Evolutionary conservation across 2,888 invertebrate species (phyloP).

Genomic region (Laspeyria flexula): DNA sequence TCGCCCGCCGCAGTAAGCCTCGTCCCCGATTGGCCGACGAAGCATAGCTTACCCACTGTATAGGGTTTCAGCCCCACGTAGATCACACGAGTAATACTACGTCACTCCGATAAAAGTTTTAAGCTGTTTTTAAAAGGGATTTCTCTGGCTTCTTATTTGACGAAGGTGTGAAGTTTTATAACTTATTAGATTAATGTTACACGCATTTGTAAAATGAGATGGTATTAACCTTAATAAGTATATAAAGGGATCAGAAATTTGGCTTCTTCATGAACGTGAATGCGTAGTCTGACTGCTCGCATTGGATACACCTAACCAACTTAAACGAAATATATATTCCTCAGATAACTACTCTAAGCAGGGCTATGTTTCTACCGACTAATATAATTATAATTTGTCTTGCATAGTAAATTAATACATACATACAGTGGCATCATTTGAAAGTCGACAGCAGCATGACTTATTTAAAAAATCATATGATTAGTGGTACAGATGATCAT

Average conservation of each 20-base stretch:
- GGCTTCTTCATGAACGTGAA: neutral
- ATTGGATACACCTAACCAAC: too few relatives aligned
- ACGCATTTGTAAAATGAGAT: conserved; percentile 1
- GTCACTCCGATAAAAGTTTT: conserved; percentile 41
- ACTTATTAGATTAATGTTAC: conserved; percentile 16
- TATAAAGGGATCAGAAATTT: neutral
- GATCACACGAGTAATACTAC: conserved; percentile 54
- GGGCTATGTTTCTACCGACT: too few relatives aligned
- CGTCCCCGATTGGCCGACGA: conserved; percentile 60
- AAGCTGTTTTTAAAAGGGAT: conserved; percentile 46
- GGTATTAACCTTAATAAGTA: conserved; percentile 2
- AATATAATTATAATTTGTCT: too few relatives aligned
- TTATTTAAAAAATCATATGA: too few relatives aligned
- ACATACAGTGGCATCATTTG: too few relatives aligned
- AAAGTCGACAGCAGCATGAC: too few relatives aligned
- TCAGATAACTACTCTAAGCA: too few relatives aligned
- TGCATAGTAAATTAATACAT: too few relatives aligned
- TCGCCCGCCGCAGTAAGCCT: conserved; percentile 58
- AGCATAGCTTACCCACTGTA: conserved; percentile 55
- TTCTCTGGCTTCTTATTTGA: conserved; percentile 39
- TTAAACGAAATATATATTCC: too few relatives aligned
- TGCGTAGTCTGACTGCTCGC: neutral
- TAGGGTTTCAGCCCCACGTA: conserved; percentile 62
- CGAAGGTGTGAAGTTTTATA: conserved; percentile 43
- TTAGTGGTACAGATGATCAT: too few relatives aligned